Evolutionary conservation across 2,888 invertebrate genomes (phyloP).

Genomic region (Synanthedon andrenaeformis): DNA sequence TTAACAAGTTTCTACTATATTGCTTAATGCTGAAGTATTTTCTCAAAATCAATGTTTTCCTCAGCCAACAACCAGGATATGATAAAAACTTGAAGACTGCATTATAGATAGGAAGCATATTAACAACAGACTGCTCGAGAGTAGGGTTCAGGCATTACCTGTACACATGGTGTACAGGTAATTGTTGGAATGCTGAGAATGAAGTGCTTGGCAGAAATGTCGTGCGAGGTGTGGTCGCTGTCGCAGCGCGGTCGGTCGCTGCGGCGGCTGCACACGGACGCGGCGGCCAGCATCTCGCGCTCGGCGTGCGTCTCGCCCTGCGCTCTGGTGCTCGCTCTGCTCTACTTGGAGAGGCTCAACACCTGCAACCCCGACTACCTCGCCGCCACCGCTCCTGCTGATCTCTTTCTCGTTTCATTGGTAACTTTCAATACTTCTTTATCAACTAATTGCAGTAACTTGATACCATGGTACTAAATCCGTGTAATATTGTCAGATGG

Average conservation of each 20-base stretch:
- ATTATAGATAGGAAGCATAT: no score
- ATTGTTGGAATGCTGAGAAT: no score
- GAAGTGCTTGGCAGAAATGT: constrained; percentile 72
- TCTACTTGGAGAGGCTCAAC: constrained; percentile 92
- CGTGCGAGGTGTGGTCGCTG: constrained; percentile 86
- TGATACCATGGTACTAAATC: background rate
- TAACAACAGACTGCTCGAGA: no score
- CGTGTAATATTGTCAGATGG: constrained; percentile 74
- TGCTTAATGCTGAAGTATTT: no score
- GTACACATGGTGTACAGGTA: no score
- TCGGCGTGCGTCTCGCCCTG: constrained; percentile 91
- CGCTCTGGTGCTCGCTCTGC: constrained; percentile 90
- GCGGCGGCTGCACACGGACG: constrained; percentile 80
- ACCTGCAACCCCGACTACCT: constrained; percentile 86
- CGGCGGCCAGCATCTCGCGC: constrained; percentile 81
- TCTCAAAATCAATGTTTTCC: no score
- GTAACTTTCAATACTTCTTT: constrained; percentile 58
- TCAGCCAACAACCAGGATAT: no score
- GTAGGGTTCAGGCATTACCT: no score
- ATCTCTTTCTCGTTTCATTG: constrained; percentile 94
- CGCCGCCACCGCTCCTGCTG: constrained; percentile 85
- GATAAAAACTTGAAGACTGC: no score
- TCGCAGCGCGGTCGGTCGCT: constrained; percentile 80
- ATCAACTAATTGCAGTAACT: no score
- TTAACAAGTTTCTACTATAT: no score